Evolutionary conservation across 35 echinoderm and acorn worm species (phyloP), one percentile per base, ranked within the genome.

Genomic region (Strongylocentrotus purpuratus): DNA sequence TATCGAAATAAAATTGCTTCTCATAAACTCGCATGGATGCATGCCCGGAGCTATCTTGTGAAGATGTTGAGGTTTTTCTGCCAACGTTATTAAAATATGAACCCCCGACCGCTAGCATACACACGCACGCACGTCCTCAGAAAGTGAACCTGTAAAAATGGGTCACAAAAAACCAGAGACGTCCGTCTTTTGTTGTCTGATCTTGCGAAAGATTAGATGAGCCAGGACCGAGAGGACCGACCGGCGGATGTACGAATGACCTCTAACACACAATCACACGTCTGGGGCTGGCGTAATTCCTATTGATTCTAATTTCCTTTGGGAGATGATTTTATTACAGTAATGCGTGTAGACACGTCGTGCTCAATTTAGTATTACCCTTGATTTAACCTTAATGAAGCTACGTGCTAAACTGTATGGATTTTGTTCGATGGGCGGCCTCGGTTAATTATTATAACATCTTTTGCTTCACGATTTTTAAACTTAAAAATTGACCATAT

Each of bases 61-160:
- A 78, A 78, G 65, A 78, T n/a, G 65, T 78, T 78, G 65, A 78
- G 65, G 65, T 78, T n/a, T n/a, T 55, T 78, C 65, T 22, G 7
- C 65, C 20, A n/a, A 78, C 65, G 65, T 78, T 78, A 78, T 78
- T 78, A 78, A 59, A 78, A 78, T 78, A n/a, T 28, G 65, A 78
- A 78, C 20, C 65, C 65, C 65, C 7, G 65, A 7, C 3, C 50
- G 50, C 61, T 71, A 20, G 50, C 61, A 71, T 7, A 6, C 65
- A 28, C 22, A 3, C 52, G 52, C 52, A 9, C 52, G 17, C 22
- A 7, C 22, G 65, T 78, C 65, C 65, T 22, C 25, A 4, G 65
- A 78, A 71, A 78, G 5, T n/a, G 7, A 78, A 78, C 65, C 65
- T 78, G 65, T 28, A n/a, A 59, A 78, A 78, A 18, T 25, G 25